Base-by-base conservation (phyloP, 2,888 invertebrate genomes). In the Coremacera marginata region DNA sequence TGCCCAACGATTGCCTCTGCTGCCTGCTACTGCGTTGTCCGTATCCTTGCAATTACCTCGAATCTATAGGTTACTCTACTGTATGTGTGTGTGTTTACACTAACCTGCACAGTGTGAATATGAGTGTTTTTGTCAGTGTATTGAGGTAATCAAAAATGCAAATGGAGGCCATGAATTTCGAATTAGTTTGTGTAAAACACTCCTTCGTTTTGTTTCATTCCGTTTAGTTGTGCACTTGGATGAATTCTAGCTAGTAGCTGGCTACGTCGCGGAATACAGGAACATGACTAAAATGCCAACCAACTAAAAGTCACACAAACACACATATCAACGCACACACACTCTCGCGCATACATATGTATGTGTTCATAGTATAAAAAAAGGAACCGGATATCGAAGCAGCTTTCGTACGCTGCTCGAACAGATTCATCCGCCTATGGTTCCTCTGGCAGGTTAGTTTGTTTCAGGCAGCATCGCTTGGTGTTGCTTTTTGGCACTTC, bases 81-180 rank as follows among this genome's bases (percentile, higher is more conserved):
- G 25, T 27, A 14, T 60, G 60, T 25, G 25, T 27, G 27, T 60
- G 60, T 60, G 60, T 60, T 60, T 65, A 5, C 67, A 27, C 34
- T 44, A 44, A 44, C 44, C 44, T 44, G 44, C 14, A 3, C 5
- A 4, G 19, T 75, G 55, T 82, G 73, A 77, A 37, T 65, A 3
- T 37, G 34, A 5, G 44, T 19, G 37, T 37, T 49, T 51, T 49
- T 51, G 49, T 27, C 22, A 80, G 80, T 81, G 81, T 83, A 84
- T 85, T 84, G 83, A 82, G 86, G 86, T 86, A 88, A 87, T 88
- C 88, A 88, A 88, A 88, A 87, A 88, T 88, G 87, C 87, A 88
- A 88, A 88, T 88, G 84, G 86, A 87, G 85, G 84, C 86, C 87
- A 86, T 86, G 87, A 87, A 85, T 88, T 87, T 84, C 84, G 84